Percentiles rank a stretch among this genome's conserved stretches.
These are phyloP conservation scores for Steinernema scapterisci DNA, from an alignment of 2,888 invertebrate species.

Conservation along the genomic window DNA sequence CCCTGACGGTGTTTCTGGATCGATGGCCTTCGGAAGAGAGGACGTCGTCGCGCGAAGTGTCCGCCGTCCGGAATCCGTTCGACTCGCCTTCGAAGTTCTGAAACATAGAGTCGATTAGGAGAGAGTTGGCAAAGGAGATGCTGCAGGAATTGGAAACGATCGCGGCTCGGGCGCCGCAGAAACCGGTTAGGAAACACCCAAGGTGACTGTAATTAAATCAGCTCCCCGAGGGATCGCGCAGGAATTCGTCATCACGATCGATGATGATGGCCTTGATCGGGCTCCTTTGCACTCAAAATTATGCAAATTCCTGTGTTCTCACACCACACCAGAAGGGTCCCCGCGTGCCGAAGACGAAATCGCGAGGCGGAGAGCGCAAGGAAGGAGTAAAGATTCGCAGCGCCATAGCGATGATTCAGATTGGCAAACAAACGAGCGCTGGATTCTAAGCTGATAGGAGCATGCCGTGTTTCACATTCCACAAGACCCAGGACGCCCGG, in stretches of 20 bases:
- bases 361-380: neutral
- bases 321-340: neutral
- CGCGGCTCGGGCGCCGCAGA: neutral
- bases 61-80: slow-evolving; percentile 41
- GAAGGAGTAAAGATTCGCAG: neutral
- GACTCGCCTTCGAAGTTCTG: slow-evolving; percentile 35
- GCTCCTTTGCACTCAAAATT: neutral
- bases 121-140: neutral
- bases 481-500: neutral
- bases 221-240: neutral
- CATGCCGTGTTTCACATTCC: neutral
- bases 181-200: slow-evolving; percentile 6
- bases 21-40: slow-evolving; percentile 52
- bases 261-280: slow-evolving; percentile 14
- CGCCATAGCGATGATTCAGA: neutral
- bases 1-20: slow-evolving; percentile 58
- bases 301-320: slow-evolving; percentile 13
- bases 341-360: slow-evolving; percentile 2
- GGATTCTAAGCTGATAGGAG: slow-evolving; percentile 16
- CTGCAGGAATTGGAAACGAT: too few species aligned
- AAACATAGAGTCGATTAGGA: neutral
- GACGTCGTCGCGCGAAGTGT: slow-evolving; percentile 59
- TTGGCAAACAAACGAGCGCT: slow-evolving; percentile 6
- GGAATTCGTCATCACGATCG: slow-evolving; percentile 14
- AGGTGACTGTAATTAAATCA: slow-evolving; percentile 20